These are phyloP conservation scores for Tetheella fluctuosa DNA, from an alignment of 2,888 invertebrate genomes.

Conservation along the genomic window DNA sequence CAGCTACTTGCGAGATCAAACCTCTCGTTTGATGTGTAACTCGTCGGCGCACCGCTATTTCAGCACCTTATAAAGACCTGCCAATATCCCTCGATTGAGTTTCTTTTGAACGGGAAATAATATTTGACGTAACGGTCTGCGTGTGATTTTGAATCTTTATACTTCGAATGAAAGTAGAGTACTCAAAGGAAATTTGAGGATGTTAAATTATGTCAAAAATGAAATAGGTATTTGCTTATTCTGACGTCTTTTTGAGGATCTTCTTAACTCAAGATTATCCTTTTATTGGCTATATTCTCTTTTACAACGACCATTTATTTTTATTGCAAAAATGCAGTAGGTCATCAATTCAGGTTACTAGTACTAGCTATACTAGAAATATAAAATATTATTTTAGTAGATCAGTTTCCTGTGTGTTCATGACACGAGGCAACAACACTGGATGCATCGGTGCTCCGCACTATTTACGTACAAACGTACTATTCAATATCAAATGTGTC, in stretches of 20 bases:
- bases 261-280: too few relatives aligned
- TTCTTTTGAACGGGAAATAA: constrained; percentile 28
- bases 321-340: too few relatives aligned
- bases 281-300: too few relatives aligned
- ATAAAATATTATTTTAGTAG: background rate
- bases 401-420: background rate
- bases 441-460: background rate
- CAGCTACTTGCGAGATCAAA: constrained; percentile 11
- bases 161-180: background rate
- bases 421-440: background rate
- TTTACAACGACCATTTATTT: background rate
- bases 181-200: background rate
- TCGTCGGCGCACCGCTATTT: constrained; percentile 9
- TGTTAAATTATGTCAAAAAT: background rate
- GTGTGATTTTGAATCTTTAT: background rate
- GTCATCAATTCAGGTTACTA: too few relatives aligned
- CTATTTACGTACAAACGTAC: constrained; percentile 9
- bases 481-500: constrained; percentile 22
- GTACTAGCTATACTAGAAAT: too few relatives aligned
- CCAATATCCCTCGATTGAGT: constrained; percentile 31
- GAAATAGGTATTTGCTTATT: background rate
- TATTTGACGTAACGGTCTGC: constrained; percentile 10
- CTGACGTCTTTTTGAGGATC: background rate
- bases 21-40: constrained; percentile 13
- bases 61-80: constrained; percentile 34